These are phyloP conservation scores for Molanna angustata DNA, from an alignment of 2,888 invertebrate genomes.

Conservation along the genomic window DNA sequence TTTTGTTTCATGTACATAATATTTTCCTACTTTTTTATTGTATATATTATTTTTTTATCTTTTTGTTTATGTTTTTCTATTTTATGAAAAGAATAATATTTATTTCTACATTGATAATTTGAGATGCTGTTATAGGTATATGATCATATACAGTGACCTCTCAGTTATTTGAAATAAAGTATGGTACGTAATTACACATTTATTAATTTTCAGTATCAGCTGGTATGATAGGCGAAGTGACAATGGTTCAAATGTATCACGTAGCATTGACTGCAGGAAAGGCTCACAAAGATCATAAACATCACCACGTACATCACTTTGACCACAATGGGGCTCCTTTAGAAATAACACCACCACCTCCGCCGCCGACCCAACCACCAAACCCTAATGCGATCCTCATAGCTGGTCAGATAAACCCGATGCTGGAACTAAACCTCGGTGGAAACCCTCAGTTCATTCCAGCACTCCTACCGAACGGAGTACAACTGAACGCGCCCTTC, in stretches of 20 bases:
- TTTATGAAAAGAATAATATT: too few species aligned
- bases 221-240: conserved; percentile 72
- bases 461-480: conserved; percentile 48
- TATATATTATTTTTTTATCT: too few species aligned
- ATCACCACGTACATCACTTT: conserved; percentile 80
- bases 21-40: too few species aligned
- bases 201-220: conserved; percentile 60
- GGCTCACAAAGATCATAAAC: conserved; percentile 83
- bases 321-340: conserved; percentile 68
- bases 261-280: conserved; percentile 82
- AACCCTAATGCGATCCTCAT: conserved; percentile 55
- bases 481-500: conserved; percentile 56
- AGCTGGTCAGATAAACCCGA: conserved; percentile 63
- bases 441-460: conserved; percentile 50
- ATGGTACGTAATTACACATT: too few species aligned
- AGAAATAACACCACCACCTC: conserved; percentile 56
- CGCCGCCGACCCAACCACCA: conserved; percentile 53
- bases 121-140: too few species aligned
- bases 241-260: conserved; percentile 76
- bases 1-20: too few species aligned
- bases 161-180: too few species aligned
- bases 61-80: too few species aligned
- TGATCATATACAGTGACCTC: too few species aligned
- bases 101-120: too few species aligned
- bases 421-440: conserved; percentile 54